Base-by-base conservation (phyloP, 2,797 vertebrate species). In the Poecilia velifera region DNA sequence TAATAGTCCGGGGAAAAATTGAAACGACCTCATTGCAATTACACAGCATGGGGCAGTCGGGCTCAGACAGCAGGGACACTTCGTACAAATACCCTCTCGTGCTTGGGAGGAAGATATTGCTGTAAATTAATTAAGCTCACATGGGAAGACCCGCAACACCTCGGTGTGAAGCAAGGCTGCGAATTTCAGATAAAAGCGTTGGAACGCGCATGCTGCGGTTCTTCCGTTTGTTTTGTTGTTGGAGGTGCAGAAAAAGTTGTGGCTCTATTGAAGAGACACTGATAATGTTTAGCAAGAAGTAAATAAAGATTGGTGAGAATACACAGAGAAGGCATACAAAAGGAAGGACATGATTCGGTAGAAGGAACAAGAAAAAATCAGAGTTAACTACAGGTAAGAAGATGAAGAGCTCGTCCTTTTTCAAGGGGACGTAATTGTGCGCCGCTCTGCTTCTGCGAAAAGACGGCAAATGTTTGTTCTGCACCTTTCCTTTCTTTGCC, bases 401-500 rank as follows among this genome's bases (percentile, higher is more conserved):
- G 77, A 74, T 73, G 81, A 87, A 62, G 43, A 86, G 72, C 43
- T 28, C 36, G 78, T 76, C 47, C 47, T 87, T n/a, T 86, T 66
- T 49, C 72, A 13, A 20, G 71, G 64, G 76, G 83, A 84, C 57
- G 81, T 86, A 89, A 90, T 90, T 85, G 51, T 68, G 0, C 74
- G 85, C n/a, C 43, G 73, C 78, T 85, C 46, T 25, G 51, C 45
- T 64, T 77, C 74, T 46, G 59, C 81, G 81, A 89, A 79, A 86
- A 49, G 78, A 74, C 66, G 74, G 79, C 73, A 84, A 84, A 82
- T 79, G 78, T 87, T 91, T 91, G 83, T 74, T 84, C 73, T 66
- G 81, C 78, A 80, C 64, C 76, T 87, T 85, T 43, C 64, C 55
- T 83, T 71, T 77, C 36, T 85, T 79, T 76, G n/a, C 62, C 68